Evolutionary conservation across 1,140 invertebrate species (phyloP), one percentile per base, ranked within the genome.

Genomic region (Drosophila trapezifrons): DNA sequence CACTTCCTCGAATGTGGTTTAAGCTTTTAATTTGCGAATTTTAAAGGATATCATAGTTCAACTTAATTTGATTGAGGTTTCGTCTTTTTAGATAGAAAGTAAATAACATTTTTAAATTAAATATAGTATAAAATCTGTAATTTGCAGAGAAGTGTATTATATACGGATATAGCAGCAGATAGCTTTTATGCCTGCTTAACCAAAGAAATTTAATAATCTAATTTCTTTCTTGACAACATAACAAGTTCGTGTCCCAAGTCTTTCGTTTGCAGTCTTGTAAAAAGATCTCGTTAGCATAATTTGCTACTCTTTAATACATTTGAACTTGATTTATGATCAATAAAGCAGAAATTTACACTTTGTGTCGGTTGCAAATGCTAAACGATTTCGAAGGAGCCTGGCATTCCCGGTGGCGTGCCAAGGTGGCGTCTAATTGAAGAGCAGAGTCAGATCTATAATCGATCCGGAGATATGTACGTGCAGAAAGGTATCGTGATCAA

Each of bases 391-490:
- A 32, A 32, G 13, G 17, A 35, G 7, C 17, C 15, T 5, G 12
- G 12, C 0, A 52, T 37, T 35, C 15, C 37, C 18, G n/a, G 49
- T 47, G 43, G 27, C 64, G 51, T 71, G 51, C 32, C 65, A 71
- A 71, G 47, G 18, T 63, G 15, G 2, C 25, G 54, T 42, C 54
- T 56, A 42, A 27, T 56, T 56, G 1, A 8, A 52, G 47, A 40
- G 0, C 22, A 27, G 10, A 17, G 27, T 5, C 10, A 63, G 32
- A 40, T 69, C 29, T 51, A 47, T 58, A 71, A 57, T 71, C 67
- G 29, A 71, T 58, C 27, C 27, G 65, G 13, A 22, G 47, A n/a
- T 17, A 70, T 65, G 65, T 71, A 70, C 67, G 65, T 71, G 67
- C 65, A 47, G 20, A 71, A 35, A 25, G 22, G 35, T 25, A 70